Base-by-base conservation (phyloP, 1,140 invertebrate species). In the Drosophila punjabiensis region DNA sequence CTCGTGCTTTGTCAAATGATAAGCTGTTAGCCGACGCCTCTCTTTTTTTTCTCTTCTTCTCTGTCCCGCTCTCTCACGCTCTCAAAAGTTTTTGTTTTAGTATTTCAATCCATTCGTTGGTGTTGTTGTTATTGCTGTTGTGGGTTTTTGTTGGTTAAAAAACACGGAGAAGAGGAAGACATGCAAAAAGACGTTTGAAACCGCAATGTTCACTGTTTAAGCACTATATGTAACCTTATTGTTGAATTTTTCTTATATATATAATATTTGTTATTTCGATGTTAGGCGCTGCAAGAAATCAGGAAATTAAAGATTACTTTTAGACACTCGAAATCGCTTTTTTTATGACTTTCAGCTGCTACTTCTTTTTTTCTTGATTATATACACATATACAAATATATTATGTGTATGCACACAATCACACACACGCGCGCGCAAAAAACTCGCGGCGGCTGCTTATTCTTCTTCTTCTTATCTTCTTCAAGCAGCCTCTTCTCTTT, bases 21-120 rank as follows among this genome's bases (percentile, higher is more conserved):
- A 37, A 64, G 56, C 74, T 65, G 74, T 74, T 81, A 58, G 63
- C 67, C 45, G 61, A 60, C 66, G 64, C 63, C 75, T 68, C 67
- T 65, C 39, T 39, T 24, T 60, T 52, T 52, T 18, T 24, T 39
- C 37, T 64, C 35, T 59, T 43, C 18, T 16, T 24, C 45, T 62
- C 50, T 18, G 35, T 20, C 47, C 39, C 45, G 24, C 43, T 41
- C 18, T 39, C 24, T 35, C 61, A 68, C 45, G 59, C 66, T 62
- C 52, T 76, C 62, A 33, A 65, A 78, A 71, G 82, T 87, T 62
- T 64, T 82, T 81, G 76, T 30, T 65, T 58, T 64, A 45, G 20
- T 66, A 33, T 66, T 33, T 68, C 65, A 81, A 79, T 86, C 78
- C 79, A 82, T 86, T 86, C 75, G 82, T 76, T 82, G 75, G 35